Base-by-base conservation (phyloP, 2,113 vertebrate species). In the Myiozetetes cayanensis region DNA sequence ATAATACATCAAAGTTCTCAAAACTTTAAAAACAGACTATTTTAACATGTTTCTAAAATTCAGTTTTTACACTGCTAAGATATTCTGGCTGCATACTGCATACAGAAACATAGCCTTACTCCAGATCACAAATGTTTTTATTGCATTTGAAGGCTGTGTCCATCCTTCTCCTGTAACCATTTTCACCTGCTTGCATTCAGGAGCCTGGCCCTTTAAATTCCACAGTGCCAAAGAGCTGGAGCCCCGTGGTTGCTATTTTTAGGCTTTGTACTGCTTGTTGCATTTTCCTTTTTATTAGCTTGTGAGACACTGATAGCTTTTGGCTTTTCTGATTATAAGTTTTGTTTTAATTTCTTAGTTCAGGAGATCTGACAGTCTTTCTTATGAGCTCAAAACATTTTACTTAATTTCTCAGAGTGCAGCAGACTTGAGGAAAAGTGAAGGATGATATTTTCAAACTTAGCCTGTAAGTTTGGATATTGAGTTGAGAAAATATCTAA, bases 331-430 rank as follows among this genome's bases (percentile, higher is more conserved):
- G 33, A 62, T 85, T 81, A 75, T 82, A 79, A 75, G 41, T 30
- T 94, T 85, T 74, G 20, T 37, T 94, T 94, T 79, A 20, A 59
- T 93, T 85, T 89, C 70, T 85, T 72, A 61, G 72, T 87, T 92
- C 3, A 2, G 85, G 70, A 72, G 41, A 52, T 83, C 30, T 87
- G 84, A 66, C 46, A 87, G 53, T 73, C 23, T 84, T 80, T 59
- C 62, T 91, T 61, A 85, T 18, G 53, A 83, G n/a, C 68, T 87
- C 58, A 89, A 66, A 94, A 53, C 5, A 33, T 82, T 92, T 79
- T 56, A 33, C 41, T 70, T 87, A 3, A 37, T 75, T 87, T 87
- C 44, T 85, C 25, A 61, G 73, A 75, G 12, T 53, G 82, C 28
- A 72, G 31, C 71, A 52, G 9, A 65, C 61, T 31, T 73, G 74